phyloP scores from a whole-genome alignment of 2,113 vertebrate species.

The Alexandromys fortis region DNA sequence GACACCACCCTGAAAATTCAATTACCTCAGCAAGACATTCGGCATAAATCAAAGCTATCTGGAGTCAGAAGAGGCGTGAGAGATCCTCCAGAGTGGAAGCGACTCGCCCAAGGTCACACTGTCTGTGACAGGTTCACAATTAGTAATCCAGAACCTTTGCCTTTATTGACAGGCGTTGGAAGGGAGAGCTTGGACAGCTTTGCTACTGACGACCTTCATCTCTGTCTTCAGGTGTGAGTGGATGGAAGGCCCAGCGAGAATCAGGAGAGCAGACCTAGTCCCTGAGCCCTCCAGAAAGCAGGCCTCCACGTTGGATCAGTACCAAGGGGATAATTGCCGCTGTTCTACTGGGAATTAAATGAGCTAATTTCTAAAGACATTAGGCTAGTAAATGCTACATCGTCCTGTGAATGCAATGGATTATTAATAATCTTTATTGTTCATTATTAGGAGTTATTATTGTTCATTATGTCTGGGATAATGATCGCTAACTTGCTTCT shows the following conservation, averaged over 20 bases:
- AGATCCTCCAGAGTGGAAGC: background rate
- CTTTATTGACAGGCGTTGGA: background rate
- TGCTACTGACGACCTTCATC: background rate
- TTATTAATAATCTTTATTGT: constrained; percentile 1
- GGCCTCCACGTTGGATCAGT: background rate
- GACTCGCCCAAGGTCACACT: constrained; percentile 72
- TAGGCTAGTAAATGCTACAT: background rate
- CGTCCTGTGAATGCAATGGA: background rate
- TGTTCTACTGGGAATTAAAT: background rate
- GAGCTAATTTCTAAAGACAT: constrained; percentile 36
- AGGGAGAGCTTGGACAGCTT: background rate
- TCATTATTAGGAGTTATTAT: constrained; percentile 42
- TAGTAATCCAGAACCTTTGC: background rate
- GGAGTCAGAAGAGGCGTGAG: background rate
- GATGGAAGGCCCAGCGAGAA: background rate
- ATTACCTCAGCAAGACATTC: constrained; percentile 73
- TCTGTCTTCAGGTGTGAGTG: background rate
- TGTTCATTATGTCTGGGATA: background rate
- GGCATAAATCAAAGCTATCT: constrained; percentile 76
- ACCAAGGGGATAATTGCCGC: background rate
- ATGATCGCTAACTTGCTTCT: constrained; percentile 33
- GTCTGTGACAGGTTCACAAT: background rate
- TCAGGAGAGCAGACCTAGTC: background rate
- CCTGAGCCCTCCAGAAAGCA: background rate
- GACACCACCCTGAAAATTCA: constrained; percentile 73